Evolutionary conservation across 2,797 vertebrate species (phyloP).

Genomic region (Trachops cirrhosus): DNA sequence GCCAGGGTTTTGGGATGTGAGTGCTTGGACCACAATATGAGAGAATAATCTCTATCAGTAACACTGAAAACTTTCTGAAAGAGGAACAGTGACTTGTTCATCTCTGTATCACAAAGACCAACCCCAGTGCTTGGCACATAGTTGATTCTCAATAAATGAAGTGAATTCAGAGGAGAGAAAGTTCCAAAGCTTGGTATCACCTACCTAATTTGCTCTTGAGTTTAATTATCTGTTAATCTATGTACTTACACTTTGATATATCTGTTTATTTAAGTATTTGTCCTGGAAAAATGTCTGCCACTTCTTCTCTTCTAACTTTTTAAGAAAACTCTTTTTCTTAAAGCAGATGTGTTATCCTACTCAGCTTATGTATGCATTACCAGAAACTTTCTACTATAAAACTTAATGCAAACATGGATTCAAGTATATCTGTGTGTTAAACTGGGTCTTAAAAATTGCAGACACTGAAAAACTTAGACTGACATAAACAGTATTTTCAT

Average conservation of each 20-base stretch:
- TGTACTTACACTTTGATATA: not conserved
- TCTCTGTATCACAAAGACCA: not conserved
- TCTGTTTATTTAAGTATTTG: not conserved
- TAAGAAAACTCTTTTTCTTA: not conserved
- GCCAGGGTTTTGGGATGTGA: not conserved
- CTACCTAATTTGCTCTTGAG: not conserved
- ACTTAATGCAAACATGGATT: not conserved
- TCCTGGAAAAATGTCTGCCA: not conserved
- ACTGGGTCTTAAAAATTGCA: not conserved
- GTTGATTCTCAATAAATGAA: not conserved
- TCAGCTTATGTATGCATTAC: not conserved
- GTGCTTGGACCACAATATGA: not conserved
- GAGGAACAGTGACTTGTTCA: not conserved
- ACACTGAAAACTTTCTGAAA: not conserved
- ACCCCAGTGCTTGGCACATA: not conserved
- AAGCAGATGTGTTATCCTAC: not conserved
- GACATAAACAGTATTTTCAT: not conserved
- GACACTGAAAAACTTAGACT: not conserved
- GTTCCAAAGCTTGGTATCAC: not conserved
- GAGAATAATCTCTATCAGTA: not conserved
- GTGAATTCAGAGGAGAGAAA: not conserved
- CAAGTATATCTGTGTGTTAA: not conserved
- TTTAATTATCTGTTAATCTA: not conserved
- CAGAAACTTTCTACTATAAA: not conserved
- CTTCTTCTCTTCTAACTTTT: not conserved